A percentile compares a stretch with the other conserved stretches of the same genome.
These are phyloP conservation scores for Leptogaster cylindrica DNA, from an alignment of 2,888 invertebrate species.

Conservation along the genomic window DNA sequence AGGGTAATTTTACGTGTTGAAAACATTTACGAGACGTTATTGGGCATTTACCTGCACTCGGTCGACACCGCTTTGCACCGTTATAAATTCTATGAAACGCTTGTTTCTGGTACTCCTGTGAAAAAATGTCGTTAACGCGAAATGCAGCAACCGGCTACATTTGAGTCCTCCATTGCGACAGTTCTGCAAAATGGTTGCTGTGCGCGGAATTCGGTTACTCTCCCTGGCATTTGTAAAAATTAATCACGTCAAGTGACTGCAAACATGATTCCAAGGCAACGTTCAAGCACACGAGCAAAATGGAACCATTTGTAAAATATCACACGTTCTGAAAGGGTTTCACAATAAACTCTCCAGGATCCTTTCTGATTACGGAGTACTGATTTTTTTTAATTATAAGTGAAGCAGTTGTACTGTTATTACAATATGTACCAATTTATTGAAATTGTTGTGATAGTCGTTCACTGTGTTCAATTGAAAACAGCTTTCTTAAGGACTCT, in stretches of 20 bases:
- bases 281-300: too few species aligned
- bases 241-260: slow-evolving; percentile 21
- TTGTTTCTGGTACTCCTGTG: background rate
- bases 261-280: slow-evolving; percentile 2
- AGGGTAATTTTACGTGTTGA: background rate
- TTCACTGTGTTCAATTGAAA: too few species aligned
- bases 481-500: too few species aligned
- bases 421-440: too few species aligned
- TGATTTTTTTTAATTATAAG: too few species aligned
- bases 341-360: too few species aligned
- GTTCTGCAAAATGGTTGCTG: background rate
- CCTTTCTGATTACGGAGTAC: too few species aligned
- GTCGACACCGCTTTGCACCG: too few species aligned
- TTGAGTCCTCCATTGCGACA: background rate
- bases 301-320: too few species aligned
- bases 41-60: background rate
- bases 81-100: background rate
- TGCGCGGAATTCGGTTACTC: background rate
- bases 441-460: too few species aligned
- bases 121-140: slow-evolving; percentile 1
- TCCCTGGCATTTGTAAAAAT: slow-evolving; percentile 17
- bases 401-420: too few species aligned
- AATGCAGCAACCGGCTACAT: background rate
- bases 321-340: too few species aligned
- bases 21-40: slow-evolving; percentile 11